Conservation (phyloP, 2,888 invertebrate species). For the Caenorhabditis imperialis region DNA sequence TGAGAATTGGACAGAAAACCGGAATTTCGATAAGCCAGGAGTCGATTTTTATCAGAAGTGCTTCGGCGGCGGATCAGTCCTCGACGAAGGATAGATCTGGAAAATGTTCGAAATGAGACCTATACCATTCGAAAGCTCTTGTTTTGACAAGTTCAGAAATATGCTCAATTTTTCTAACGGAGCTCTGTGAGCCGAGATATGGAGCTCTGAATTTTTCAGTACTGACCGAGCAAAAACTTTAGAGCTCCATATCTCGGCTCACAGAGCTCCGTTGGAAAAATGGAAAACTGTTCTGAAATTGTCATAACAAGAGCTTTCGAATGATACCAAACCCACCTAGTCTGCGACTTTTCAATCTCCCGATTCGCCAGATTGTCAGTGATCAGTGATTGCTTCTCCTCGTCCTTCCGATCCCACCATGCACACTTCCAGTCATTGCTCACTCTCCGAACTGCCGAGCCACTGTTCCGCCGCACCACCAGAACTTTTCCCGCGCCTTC, state of each 20-base stretch:
- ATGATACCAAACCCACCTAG: conserved; percentile 1
- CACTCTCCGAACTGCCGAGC: conserved; percentile 45
- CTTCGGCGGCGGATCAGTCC: conserved; percentile 37
- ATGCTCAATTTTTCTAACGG: no score
- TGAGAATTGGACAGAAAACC: conserved; percentile 46
- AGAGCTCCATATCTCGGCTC: no score
- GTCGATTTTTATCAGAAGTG: conserved; percentile 43
- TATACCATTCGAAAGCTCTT: no score
- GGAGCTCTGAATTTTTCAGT: no score
- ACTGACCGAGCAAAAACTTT: no score
- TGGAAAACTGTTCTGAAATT: not conserved
- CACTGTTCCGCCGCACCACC: conserved; percentile 57
- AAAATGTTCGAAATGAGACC: no score
- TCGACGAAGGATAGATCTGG: conserved; percentile 23
- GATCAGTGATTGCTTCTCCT: conserved; percentile 7
- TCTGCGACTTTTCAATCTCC: conserved; percentile 6
- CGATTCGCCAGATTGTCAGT: conserved; percentile 47
- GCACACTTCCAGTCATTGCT: conserved; percentile 23
- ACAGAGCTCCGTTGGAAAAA: no score
- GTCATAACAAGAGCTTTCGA: no score
- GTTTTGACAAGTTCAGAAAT: no score
- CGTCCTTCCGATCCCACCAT: conserved; percentile 40
- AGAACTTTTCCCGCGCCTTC: conserved; percentile 55
- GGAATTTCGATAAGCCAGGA: conserved; percentile 45
- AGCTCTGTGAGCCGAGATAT: no score